Percentiles rank a stretch among this genome's conserved stretches.
These are phyloP conservation scores for Branchellion lobata DNA, from an alignment of 2,888 invertebrate genomes.

Conservation along the genomic window DNA sequence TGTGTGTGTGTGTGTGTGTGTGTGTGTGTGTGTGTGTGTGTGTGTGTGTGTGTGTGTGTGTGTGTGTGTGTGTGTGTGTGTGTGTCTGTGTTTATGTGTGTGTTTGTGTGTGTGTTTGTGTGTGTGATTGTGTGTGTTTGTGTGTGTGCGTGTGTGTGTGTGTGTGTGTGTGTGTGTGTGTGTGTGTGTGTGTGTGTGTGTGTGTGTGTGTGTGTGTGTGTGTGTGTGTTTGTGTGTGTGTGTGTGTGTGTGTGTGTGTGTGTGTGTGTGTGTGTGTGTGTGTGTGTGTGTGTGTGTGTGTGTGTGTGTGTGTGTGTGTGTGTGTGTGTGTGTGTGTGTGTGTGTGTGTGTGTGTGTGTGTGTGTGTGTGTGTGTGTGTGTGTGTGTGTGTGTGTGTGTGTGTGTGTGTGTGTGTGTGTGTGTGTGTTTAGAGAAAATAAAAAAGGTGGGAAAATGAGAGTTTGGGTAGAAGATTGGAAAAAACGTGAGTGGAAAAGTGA, in stretches of 20 bases:
- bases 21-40: not conserved
- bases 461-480: no score
- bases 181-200: constrained; percentile 6
- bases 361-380: constrained; percentile 2
- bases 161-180: constrained; percentile 20
- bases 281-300: constrained; percentile 18
- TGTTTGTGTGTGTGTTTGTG: no score
- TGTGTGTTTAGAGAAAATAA: not conserved
- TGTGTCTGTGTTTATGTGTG: not conserved
- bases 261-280: not conserved
- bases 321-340: constrained; percentile 19
- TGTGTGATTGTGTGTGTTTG: constrained; percentile 2
- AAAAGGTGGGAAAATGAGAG: not conserved
- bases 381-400: constrained; percentile 14
- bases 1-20: constrained; percentile 18
- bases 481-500: no score
- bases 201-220: constrained; percentile 2
- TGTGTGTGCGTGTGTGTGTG: not conserved
- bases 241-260: constrained; percentile 10
- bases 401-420: not conserved
- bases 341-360: constrained; percentile 8
- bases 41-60: constrained; percentile 15
- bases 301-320: not conserved
- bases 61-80: constrained; percentile 13
- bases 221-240: no score